Evolutionary conservation across 2,113 vertebrate species (phyloP).

Genomic region (Charina bottae): DNA sequence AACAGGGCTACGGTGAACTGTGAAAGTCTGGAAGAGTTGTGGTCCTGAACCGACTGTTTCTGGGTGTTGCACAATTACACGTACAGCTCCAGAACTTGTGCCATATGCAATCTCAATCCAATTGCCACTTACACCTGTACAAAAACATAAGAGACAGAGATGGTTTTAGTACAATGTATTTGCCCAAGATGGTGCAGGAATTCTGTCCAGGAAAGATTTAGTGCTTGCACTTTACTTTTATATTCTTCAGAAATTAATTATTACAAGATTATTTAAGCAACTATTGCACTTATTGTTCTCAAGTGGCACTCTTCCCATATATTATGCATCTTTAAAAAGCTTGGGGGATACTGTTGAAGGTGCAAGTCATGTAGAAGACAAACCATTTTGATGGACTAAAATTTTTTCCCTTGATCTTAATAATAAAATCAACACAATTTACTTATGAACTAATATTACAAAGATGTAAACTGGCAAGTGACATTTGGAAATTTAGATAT

Average conservation of each 20-base stretch:
- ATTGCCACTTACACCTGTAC: conserved; percentile 92
- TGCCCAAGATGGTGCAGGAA: neutral
- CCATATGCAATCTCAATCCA: conserved; percentile 98
- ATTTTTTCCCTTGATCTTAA: neutral
- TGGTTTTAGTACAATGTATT: neutral
- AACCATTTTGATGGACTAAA: neutral
- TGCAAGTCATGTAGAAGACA: neutral
- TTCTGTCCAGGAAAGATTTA: neutral
- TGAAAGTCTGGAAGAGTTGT: conserved; percentile 97
- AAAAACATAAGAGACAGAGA: neutral
- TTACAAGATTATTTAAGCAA: neutral
- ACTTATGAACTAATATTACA: neutral
- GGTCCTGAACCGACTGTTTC: conserved; percentile 96
- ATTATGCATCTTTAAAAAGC: neutral
- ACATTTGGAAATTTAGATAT: neutral
- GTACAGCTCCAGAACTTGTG: conserved; percentile 93
- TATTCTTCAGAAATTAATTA: neutral
- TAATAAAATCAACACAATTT: neutral
- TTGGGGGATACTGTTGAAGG: neutral
- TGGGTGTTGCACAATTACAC: conserved; percentile 95
- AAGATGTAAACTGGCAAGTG: neutral
- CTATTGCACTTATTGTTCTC: neutral
- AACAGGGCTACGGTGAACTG: conserved; percentile 94
- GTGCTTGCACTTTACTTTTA: neutral
- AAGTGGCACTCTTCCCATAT: neutral